Base-by-base conservation (phyloP, 37 sponge, comb jelly and placozoan genomes). In the Hormiphora californensis region DNA sequence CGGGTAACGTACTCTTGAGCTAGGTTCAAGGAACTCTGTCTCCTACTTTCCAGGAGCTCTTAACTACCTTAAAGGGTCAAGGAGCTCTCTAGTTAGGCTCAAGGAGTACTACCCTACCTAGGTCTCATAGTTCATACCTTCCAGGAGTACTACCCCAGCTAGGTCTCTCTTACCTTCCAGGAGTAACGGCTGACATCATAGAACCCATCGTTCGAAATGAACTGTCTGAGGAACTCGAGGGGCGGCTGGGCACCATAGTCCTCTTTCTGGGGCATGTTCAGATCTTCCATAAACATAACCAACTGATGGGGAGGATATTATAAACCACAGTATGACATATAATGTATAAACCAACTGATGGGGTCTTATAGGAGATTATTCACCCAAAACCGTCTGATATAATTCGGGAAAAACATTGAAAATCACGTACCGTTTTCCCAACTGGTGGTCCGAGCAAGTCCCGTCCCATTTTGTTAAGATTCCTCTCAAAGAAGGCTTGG, bases 111-210 rank as follows among this genome's bases (percentile, higher is more conserved):
- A n/a, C n/a, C n/a, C n/a, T n/a, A n/a, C n/a, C n/a, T n/a, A n/a
- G n/a, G n/a, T n/a, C n/a, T n/a, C n/a, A n/a, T n/a, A n/a, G n/a
- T n/a, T n/a, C n/a, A n/a, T n/a, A n/a, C n/a, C n/a, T n/a, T n/a
- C n/a, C n/a, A n/a, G n/a, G n/a, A n/a, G n/a, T n/a, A n/a, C n/a
- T n/a, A n/a, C n/a, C n/a, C n/a, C n/a, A n/a, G n/a, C n/a, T n/a
- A n/a, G n/a, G n/a, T n/a, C n/a, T n/a, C n/a, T 19, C 22, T 85
- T 67, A 91, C 91, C 86, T 91, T 91, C 93, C 93, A 91, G 35
- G 22, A 49, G 35, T 86, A 85, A 5, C 46, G 36, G 40, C 86
- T 78, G 25, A 63, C 32, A 57, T 92, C 93, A 49, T 91, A 91
- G 73, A 91, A 86, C 31, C 91, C 91, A 19, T 86, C 89, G 17